Base-by-base conservation (phyloP, 2,888 invertebrate genomes). In the Calliopum simillimum region DNA sequence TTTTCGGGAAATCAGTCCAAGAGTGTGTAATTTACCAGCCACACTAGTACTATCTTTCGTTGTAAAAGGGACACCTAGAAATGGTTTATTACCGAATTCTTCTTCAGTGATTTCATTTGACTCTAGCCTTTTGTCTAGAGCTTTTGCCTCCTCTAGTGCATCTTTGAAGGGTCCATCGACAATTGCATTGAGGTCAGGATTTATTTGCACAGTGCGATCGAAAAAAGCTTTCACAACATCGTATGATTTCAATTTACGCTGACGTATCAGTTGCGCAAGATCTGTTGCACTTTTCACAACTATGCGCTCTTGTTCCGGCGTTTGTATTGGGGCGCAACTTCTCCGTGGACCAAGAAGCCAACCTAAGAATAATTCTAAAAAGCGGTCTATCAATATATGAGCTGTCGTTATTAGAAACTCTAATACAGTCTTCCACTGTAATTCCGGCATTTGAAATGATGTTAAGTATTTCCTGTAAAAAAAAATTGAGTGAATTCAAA, bases 51-150 rank as follows among this genome's bases (percentile, higher is more conserved):
- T 93, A 83, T 98, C 98, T 85, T 98, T 98, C 0, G 94, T 91
- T 6, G 97, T 95, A 83, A 98, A 95, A 0, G 98, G 98, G 6
- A 98, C 93, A 8, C 98, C 92, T 67, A 98, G 87, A 79, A 97
- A 94, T 4, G 96, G 96, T 85, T 91, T 92, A 19, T 89, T 86
- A 63, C 88, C 87, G 73, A 93, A 90, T 77, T 93, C 90, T 14
- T 89, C 88, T 33, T 91, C 90, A 0, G 89, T 84, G 65, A 91
- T 86, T 51, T 87, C 81, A 0, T 90, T 90, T 55, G 85, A 86
- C 41, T 88, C 87, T 25, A 97, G 89, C 67, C 90, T 86, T 58
- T 87, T 84, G 84, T 98, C 97, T 5, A 95, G 89, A 71, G 88
- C 86, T 70, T 87, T 88, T 0, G 97, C 97, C 78, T 96, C 94